Base-by-base conservation (phyloP, 2,113 vertebrate genomes). In the Eidolon helvum region DNA sequence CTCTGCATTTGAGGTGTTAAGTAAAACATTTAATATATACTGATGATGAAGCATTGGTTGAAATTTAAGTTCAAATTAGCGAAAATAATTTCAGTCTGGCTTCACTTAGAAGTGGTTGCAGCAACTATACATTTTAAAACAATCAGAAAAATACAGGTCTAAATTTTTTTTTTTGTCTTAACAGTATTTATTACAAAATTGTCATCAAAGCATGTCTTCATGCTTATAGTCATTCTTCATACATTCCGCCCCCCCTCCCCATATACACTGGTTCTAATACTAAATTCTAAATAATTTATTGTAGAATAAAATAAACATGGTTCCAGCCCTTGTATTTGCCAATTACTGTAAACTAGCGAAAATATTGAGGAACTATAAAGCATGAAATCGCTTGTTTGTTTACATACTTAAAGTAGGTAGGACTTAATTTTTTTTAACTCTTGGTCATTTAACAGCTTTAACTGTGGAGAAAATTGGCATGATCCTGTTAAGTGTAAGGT, bases 401-500 rank as follows among this genome's bases (percentile, higher is more conserved):
- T 89, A 55, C 48, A 95, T 50, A 82, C 12, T 75, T 79, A 50
- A 1, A 55, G 33, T 69, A 74, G 33, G n/a, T 90, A 89, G 30
- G 5, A 83, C 63, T 89, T 95, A 95, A 61, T 92, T 80, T 80
- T 22, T 94, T 61, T 78, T 94, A 63, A 88, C n/a, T 94, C 35
- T 94, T 98, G 28, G 95, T 94, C 45, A 61, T 69, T 98, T 99
- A 91, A 78, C 98, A 99, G 99, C 98, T 99, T 99, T 98, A 99
- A 99, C 98, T 99, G 99, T 91, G 99, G 99, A 95, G 99, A 99
- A 98, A 99, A 99, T 97, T 99, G 99, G 99, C 99, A 99, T 7
- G 99, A 99, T 98, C 99, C 99, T 97, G 99, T 99, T 97, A 99
- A 99, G 98, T 99, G 99, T 98, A 99, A 99, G 99, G 99, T 99